Percentiles rank a stretch among this genome's conserved stretches.
Conservation (phyloP, 2,113 vertebrate species). For the Indri indri region DNA sequence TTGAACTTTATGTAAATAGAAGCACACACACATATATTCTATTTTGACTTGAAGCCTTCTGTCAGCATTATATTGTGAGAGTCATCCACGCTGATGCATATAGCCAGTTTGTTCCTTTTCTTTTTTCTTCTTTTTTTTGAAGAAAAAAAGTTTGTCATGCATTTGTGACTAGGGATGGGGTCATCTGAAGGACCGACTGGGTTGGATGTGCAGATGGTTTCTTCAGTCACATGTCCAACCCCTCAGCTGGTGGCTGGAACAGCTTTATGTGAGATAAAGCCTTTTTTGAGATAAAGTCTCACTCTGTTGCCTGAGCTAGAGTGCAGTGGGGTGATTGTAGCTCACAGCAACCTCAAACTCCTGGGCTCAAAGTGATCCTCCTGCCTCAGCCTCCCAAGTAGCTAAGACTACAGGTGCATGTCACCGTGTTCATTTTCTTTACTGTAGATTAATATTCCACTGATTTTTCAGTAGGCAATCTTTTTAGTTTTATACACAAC, state of each 20-base stretch:
- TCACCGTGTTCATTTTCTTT: background rate
- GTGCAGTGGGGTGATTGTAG: too few species aligned
- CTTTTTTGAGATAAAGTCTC: too few species aligned
- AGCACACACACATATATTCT: background rate
- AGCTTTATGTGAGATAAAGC: background rate
- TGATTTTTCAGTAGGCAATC: background rate
- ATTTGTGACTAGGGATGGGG: background rate
- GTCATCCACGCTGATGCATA: background rate
- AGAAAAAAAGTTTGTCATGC: background rate
- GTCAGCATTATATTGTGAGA: background rate
- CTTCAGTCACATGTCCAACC: background rate
- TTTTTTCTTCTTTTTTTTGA: too few species aligned
- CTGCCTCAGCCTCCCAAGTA: too few species aligned
- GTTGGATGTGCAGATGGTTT: background rate
- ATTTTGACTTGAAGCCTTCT: background rate
- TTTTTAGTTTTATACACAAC: background rate
- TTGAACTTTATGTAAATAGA: background rate
- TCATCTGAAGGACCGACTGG: background rate
- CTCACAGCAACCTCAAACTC: too few species aligned
- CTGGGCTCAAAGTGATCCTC: too few species aligned
- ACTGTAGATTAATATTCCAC: background rate
- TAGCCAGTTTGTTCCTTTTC: background rate
- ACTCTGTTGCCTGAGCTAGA: too few species aligned
- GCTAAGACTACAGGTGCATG: too few species aligned
- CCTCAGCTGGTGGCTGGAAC: background rate